These are phyloP conservation scores for Trachymyrmex septentrionalis DNA, from an alignment of 1,140 invertebrate genomes.

Conservation along the genomic window DNA sequence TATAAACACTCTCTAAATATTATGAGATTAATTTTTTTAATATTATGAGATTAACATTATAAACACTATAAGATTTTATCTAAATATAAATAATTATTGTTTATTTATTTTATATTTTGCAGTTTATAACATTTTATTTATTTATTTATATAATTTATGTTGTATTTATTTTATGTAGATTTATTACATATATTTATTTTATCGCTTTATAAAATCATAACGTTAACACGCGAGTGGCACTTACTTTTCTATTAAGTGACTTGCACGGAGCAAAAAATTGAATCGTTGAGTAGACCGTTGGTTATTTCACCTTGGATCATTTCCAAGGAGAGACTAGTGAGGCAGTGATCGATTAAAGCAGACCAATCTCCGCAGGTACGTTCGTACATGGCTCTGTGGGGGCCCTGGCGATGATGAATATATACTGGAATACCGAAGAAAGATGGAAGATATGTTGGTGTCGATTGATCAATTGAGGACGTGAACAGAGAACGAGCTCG, in stretches of 20 bases:
- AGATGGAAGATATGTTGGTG: slow-evolving; percentile 29
- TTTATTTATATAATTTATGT: too few species aligned
- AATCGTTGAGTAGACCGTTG: slow-evolving; percentile 6
- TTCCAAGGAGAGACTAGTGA: slow-evolving; percentile 3
- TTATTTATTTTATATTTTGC: background rate
- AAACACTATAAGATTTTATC: background rate
- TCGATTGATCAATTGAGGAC: slow-evolving; percentile 46
- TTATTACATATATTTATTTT: too few species aligned
- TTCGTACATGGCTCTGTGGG: background rate
- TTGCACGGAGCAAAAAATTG: background rate
- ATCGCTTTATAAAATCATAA: background rate
- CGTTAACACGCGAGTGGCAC: background rate
- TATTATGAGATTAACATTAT: too few species aligned
- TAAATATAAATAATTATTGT: background rate
- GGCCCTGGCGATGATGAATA: slow-evolving; percentile 27
- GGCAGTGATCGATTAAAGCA: slow-evolving; percentile 34
- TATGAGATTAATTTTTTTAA: too few species aligned
- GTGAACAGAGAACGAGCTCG: background rate
- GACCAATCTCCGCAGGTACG: slow-evolving; percentile 22
- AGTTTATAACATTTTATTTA: too few species aligned
- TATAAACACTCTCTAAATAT: too few species aligned
- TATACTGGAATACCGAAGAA: background rate
- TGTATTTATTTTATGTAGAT: too few species aligned
- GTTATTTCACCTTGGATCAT: slow-evolving; percentile 34
- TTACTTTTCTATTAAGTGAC: slow-evolving; percentile 9